A percentile compares a stretch with the other conserved stretches of the same genome.
phyloP scores from a whole-genome alignment of 1,140 invertebrate species.

The Drosophila nigrodunni region DNA sequence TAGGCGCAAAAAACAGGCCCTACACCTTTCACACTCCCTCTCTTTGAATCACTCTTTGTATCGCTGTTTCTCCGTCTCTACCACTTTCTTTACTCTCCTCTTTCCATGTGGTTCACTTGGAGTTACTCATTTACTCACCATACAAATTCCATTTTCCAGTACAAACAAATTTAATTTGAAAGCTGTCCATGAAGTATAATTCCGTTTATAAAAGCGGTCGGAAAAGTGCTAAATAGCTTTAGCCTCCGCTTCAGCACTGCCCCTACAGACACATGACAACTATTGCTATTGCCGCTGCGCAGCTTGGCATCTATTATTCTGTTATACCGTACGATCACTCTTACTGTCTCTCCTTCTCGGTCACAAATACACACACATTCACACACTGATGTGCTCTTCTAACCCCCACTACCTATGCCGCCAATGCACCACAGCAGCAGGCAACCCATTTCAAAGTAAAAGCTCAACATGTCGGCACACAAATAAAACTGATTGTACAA shows the following conservation, averaged over 20 bases:
- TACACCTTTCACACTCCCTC: slow-evolving; percentile 44
- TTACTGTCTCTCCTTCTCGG: neutral
- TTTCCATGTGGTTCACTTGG: neutral
- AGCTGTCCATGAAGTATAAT: too few relatives aligned
- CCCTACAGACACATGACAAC: too few relatives aligned
- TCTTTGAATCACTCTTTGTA: slow-evolving; percentile 18
- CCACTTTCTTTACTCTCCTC: slow-evolving; percentile 14
- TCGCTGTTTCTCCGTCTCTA: slow-evolving; percentile 7
- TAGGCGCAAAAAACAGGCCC: slow-evolving; percentile 69
- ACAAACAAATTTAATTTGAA: too few relatives aligned
- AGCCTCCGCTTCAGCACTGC: too few relatives aligned
- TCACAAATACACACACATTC: neutral
- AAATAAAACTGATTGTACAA: slow-evolving; percentile 65
- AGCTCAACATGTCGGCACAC: slow-evolving; percentile 78
- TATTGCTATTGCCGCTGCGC: too few relatives aligned
- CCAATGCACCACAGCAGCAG: slow-evolving; percentile 59
- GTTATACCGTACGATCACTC: too few relatives aligned
- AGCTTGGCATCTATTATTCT: too few relatives aligned
- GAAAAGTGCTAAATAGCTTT: too few relatives aligned
- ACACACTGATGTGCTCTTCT: neutral
- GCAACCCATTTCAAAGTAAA: slow-evolving; percentile 81
- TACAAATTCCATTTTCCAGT: too few relatives aligned
- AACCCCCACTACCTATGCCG: slow-evolving; percentile 1
- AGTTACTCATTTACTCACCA: too few relatives aligned
- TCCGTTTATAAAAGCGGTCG: too few relatives aligned